Conservation (phyloP, 2,888 invertebrate genomes). For the Bibio marci region DNA sequence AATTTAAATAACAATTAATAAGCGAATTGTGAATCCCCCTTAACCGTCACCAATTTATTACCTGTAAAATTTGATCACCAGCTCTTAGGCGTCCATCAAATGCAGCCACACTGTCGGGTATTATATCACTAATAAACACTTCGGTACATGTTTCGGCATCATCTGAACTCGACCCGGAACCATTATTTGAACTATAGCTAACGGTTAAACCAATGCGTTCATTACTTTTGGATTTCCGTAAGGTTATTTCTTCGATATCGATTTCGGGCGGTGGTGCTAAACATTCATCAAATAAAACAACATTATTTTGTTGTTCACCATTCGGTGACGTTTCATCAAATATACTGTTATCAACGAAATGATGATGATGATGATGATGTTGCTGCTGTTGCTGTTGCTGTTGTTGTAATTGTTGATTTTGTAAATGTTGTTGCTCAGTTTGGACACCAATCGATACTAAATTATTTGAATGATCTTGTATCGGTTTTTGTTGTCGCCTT, state of each 20-base stretch:
- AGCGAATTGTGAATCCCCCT: too few relatives aligned
- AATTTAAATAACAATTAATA: too few relatives aligned
- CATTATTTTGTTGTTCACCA: slow-evolving; percentile 1
- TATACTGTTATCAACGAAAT: too few relatives aligned
- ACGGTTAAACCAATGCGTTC: slow-evolving; percentile 50
- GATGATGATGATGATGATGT: too few relatives aligned
- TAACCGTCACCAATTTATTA: slow-evolving; percentile 20
- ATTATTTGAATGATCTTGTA: neutral
- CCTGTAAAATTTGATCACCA: slow-evolving; percentile 45
- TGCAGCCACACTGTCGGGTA: slow-evolving; percentile 39
- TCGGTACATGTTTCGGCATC: slow-evolving; percentile 34
- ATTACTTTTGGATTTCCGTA: slow-evolving; percentile 36
- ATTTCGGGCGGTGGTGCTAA: slow-evolving; percentile 2
- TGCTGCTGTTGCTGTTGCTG: too few relatives aligned
- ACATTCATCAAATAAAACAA: slow-evolving; percentile 1
- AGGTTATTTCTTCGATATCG: slow-evolving; percentile 34
- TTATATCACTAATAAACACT: slow-evolving; percentile 49
- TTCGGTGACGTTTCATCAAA: too few relatives aligned
- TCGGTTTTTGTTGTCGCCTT: neutral
- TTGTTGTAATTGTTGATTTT: too few relatives aligned
- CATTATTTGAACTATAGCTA: slow-evolving; percentile 42
- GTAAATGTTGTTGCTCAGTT: slow-evolving; percentile 2
- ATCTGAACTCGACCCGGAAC: slow-evolving; percentile 33
- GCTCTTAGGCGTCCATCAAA: slow-evolving; percentile 39
- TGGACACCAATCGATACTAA: slow-evolving; percentile 2